Percentiles rank a stretch among this genome's conserved stretches.
Evolutionary conservation across 2,888 invertebrate species (phyloP).

Genomic region (Pilophorus perplexus): DNA sequence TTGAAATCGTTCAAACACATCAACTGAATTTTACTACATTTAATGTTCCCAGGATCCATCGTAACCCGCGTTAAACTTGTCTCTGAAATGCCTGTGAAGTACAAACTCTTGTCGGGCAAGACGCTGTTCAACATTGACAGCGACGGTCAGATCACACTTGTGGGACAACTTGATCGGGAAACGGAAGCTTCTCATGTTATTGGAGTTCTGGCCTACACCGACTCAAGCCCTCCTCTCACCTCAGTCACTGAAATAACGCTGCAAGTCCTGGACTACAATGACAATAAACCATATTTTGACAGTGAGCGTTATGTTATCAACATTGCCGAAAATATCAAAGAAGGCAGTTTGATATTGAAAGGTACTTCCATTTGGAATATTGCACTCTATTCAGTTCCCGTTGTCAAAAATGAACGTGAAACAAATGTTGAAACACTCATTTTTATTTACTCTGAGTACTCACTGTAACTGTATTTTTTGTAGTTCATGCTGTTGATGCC

Average conservation of each 20-base stretch:
- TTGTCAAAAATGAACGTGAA: too few species aligned
- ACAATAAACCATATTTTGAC: slow-evolving; percentile 83
- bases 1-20: too few species aligned
- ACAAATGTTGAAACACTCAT: not conserved
- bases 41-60: slow-evolving; percentile 60
- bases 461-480: too few species aligned
- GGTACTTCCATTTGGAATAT: slow-evolving; percentile 54
- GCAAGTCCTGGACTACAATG: slow-evolving; percentile 85
- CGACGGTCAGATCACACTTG: slow-evolving; percentile 70
- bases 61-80: slow-evolving; percentile 66
- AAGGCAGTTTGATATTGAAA: slow-evolving; percentile 72
- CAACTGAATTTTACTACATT: too few species aligned
- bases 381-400: not conserved
- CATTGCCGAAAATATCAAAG: slow-evolving; percentile 79
- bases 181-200: slow-evolving; percentile 66
- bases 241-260: slow-evolving; percentile 69
- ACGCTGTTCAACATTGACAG: slow-evolving; percentile 70
- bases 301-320: slow-evolving; percentile 74
- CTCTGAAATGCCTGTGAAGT: slow-evolving; percentile 61
- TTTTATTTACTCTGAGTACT: too few species aligned
- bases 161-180: slow-evolving; percentile 75
- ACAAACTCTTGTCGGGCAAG: slow-evolving; percentile 61
- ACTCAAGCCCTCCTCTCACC: slow-evolving; percentile 68
- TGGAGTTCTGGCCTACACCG: slow-evolving; percentile 68
- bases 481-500: slow-evolving; percentile 64